Evolutionary conservation across 2,113 vertebrate species (phyloP).

Genomic region (Nesogale talazaci): DNA sequence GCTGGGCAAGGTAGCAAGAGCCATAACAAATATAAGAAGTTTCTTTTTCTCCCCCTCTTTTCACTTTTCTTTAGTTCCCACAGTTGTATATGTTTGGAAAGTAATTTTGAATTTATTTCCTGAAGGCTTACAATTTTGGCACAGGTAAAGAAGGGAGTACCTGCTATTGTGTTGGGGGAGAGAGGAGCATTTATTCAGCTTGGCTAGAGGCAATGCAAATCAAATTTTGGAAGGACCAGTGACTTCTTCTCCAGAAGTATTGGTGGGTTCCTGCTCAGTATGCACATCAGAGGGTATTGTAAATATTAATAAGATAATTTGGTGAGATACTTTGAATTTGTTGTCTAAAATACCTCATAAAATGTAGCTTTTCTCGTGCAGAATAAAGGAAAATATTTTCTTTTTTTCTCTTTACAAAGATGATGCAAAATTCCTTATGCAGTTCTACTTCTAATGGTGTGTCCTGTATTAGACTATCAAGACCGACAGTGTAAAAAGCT

Average conservation of each 20-base stretch:
- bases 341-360: slow-evolving; percentile 12
- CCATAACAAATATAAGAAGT: background rate
- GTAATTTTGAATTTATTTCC: slow-evolving; percentile 32
- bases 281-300: slow-evolving; percentile 23
- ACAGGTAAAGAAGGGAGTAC: background rate
- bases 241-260: slow-evolving; percentile 1
- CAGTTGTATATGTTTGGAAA: background rate
- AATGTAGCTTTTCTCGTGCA: slow-evolving; percentile 9
- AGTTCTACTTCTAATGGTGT: background rate
- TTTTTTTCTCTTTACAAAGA: background rate
- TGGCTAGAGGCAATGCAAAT: background rate
- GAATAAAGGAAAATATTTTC: background rate
- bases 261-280: background rate
- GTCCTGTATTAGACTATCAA: too few relatives aligned
- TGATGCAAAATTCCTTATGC: slow-evolving; percentile 20
- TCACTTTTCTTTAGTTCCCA: slow-evolving; percentile 14
- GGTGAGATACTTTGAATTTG: background rate
- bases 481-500: too few relatives aligned
- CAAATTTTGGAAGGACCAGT: slow-evolving; percentile 16
- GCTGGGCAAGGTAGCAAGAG: background rate
- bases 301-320: slow-evolving; percentile 17
- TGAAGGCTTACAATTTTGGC: slow-evolving; percentile 11
- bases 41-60: background rate
- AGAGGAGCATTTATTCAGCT: background rate
- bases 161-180: background rate